Evolutionary conservation across 1,140 invertebrate genomes (phyloP).

Genomic region (Scaptodrosophila lebanonensis): DNA sequence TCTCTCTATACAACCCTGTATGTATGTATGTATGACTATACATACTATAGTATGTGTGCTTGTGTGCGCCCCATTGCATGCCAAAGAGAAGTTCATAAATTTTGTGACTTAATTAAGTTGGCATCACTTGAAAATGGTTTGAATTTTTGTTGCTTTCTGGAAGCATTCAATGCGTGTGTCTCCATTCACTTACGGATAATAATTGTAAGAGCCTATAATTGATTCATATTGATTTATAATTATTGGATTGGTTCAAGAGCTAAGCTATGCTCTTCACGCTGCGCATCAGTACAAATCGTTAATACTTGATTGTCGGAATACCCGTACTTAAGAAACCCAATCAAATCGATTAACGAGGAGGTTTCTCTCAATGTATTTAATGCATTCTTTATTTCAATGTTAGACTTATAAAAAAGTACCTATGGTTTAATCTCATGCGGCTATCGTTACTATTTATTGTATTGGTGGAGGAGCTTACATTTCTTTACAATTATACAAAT

Average conservation of each 20-base stretch:
- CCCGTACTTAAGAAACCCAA: too few species aligned
- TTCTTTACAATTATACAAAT: too few species aligned
- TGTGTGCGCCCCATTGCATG: conserved; percentile 30
- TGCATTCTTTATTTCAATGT: too few species aligned
- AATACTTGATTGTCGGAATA: too few species aligned
- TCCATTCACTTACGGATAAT: conserved; percentile 58
- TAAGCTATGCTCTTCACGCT: conserved; percentile 15
- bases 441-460: too few species aligned
- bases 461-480: too few species aligned
- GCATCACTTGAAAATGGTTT: conserved; percentile 72
- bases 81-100: conserved; percentile 67
- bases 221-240: conserved; percentile 68
- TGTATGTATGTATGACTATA: conserved; percentile 14
- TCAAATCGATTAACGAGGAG: too few species aligned
- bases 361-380: too few species aligned
- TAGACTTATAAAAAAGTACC: too few species aligned
- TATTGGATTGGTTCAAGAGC: conserved; percentile 48
- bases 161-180: conserved; percentile 19
- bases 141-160: conserved; percentile 39
- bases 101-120: conserved; percentile 73
- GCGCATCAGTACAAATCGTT: conserved; percentile 32
- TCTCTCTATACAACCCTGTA: too few species aligned
- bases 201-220: conserved; percentile 64
- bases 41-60: conserved; percentile 6
- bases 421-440: too few species aligned